Evolutionary conservation across 2,797 vertebrate genomes (phyloP).

Genomic region (Anas flavirostris): DNA sequence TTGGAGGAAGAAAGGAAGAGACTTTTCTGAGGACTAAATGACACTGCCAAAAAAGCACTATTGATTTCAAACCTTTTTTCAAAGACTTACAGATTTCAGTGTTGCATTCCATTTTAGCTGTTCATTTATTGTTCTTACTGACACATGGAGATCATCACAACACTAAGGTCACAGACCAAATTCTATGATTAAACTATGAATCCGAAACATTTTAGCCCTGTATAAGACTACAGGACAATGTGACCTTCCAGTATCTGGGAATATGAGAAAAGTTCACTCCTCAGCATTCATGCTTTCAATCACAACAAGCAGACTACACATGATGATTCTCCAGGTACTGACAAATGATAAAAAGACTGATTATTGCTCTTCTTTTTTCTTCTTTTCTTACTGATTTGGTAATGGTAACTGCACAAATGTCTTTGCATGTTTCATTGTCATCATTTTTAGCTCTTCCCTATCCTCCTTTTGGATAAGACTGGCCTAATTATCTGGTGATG

Average conservation of each 20-base stretch:
- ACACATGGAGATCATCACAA: not conserved
- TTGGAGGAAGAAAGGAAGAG: not conserved
- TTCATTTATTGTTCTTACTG: not conserved
- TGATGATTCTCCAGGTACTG: constrained; percentile 18
- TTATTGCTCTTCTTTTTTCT: constrained; percentile 43
- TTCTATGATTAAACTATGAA: not conserved
- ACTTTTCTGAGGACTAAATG: not conserved
- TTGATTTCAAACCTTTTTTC: not conserved
- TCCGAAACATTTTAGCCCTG: not conserved
- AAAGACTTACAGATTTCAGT: not conserved
- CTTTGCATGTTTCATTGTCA: constrained; percentile 50
- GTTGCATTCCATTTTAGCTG: not conserved
- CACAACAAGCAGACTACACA: not conserved
- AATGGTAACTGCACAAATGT: constrained; percentile 25
- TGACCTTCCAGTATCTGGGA: constrained; percentile 6
- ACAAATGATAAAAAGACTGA: constrained; percentile 44
- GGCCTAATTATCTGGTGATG: constrained; percentile 37
- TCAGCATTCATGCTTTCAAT: not conserved
- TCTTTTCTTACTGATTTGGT: constrained; percentile 53
- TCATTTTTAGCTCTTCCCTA: constrained; percentile 32
- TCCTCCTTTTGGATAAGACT: not conserved
- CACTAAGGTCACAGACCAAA: not conserved
- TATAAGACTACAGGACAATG: not conserved
- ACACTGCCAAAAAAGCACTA: rapidly evolving
- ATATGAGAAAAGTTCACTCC: not conserved